These are phyloP conservation scores for Cotesia vestalis DNA, from an alignment of 1,140 invertebrate species.

Conservation along the genomic window DNA sequence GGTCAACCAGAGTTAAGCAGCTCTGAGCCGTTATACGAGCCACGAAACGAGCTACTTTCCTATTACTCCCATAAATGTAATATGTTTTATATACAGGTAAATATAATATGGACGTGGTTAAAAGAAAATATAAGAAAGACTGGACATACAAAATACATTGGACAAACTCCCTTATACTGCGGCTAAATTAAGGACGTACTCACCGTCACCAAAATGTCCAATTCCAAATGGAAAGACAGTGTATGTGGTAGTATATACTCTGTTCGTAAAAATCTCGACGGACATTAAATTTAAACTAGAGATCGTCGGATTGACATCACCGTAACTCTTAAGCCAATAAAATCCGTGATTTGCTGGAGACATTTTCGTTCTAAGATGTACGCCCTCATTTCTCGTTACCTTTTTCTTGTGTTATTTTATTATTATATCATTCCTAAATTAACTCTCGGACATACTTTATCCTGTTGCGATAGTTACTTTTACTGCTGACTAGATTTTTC, in stretches of 20 bases:
- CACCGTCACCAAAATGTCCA: not conserved
- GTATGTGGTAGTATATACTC: not conserved
- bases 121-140: too few relatives aligned
- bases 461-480: too few relatives aligned
- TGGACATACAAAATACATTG: too few relatives aligned
- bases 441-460: too few relatives aligned
- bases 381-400: not conserved
- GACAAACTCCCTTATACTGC: not conserved
- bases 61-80: constrained; percentile 9
- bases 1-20: constrained; percentile 35
- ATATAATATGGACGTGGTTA: not conserved
- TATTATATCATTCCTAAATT: too few relatives aligned
- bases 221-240: not conserved
- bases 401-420: not conserved
- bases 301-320: constrained; percentile 10
- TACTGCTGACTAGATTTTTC: too few relatives aligned
- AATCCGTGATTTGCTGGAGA: constrained; percentile 12
- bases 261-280: not conserved
- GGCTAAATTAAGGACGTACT: not conserved
- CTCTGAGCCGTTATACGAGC: constrained; percentile 39
- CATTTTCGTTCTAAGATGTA: constrained; percentile 1
- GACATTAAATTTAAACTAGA: constrained; percentile 10
- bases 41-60: constrained; percentile 35
- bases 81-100: constrained; percentile 11
- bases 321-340: not conserved